These are phyloP conservation scores for Shargacucullia verbasci DNA, from an alignment of 2,888 invertebrate genomes.

Conservation along the genomic window DNA sequence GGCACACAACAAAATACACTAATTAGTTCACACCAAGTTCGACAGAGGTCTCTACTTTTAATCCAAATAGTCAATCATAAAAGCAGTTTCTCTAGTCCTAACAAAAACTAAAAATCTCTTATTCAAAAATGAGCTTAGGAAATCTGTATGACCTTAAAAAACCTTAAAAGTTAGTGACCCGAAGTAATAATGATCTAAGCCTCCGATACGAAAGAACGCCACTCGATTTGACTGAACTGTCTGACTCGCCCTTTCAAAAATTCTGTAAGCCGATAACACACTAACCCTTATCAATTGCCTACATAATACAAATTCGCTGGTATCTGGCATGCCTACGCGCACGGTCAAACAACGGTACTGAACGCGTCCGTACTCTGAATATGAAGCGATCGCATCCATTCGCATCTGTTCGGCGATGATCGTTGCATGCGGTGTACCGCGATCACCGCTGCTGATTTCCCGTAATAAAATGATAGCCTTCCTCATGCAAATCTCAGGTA, in stretches of 20 bases:
- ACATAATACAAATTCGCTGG: slow-evolving; percentile 24
- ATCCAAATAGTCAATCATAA: too few species aligned
- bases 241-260: not conserved
- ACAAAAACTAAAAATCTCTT: too few species aligned
- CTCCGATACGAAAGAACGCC: too few species aligned
- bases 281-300: slow-evolving; percentile 15
- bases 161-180: too few species aligned
- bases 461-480: slow-evolving; percentile 41
- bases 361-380: slow-evolving; percentile 48
- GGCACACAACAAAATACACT: too few species aligned
- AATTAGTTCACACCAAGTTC: too few species aligned
- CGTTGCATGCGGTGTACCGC: slow-evolving; percentile 41
- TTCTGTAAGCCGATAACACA: slow-evolving; percentile 11
- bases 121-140: too few species aligned
- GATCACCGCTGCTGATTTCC: slow-evolving; percentile 24
- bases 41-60: too few species aligned
- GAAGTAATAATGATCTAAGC: too few species aligned
- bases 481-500: slow-evolving; percentile 30
- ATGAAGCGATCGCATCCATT: slow-evolving; percentile 36
- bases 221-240: too few species aligned
- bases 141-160: too few species aligned
- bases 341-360: slow-evolving; percentile 63
- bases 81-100: too few species aligned
- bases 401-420: slow-evolving; percentile 12
- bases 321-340: slow-evolving; percentile 37